Evolutionary conservation across 2,113 vertebrate genomes (phyloP).

Genomic region (Etia nguti): DNA sequence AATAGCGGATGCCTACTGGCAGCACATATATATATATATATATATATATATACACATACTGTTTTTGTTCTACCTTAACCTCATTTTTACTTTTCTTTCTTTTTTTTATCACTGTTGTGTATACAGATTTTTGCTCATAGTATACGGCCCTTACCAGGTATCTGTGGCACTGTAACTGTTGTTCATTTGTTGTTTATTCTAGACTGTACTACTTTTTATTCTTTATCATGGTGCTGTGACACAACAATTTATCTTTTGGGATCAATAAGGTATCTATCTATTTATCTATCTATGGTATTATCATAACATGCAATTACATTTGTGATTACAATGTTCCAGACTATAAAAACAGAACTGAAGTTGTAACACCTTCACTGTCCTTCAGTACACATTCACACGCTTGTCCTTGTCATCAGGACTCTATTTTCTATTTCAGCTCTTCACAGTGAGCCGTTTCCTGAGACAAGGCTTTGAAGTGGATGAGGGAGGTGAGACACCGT

Average conservation of each 20-base stretch:
- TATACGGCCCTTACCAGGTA: not conserved
- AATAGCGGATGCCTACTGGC: not conserved
- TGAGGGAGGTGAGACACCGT: constrained; percentile 8
- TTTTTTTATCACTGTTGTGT: not conserved
- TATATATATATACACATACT: not conserved
- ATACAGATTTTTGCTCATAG: not conserved
- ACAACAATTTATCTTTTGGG: not conserved
- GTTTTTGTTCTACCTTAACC: not conserved
- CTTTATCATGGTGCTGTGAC: not conserved
- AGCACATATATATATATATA: not conserved
- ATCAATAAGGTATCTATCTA: not conserved
- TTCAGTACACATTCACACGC: not conserved
- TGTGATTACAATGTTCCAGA: not conserved
- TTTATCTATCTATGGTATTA: not conserved
- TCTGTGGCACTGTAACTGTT: not conserved
- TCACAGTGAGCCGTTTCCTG: constrained; percentile 13
- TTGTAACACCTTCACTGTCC: not conserved
- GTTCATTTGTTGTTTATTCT: not conserved
- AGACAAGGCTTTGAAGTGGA: constrained; percentile 45
- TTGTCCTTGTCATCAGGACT: constrained; percentile 1
- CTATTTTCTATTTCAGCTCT: constrained; percentile 35
- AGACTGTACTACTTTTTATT: not conserved
- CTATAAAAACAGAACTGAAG: not conserved
- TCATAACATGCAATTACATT: not conserved
- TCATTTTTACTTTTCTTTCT: not conserved